Percentiles rank a stretch among this genome's conserved stretches.
Evolutionary conservation across 64 coral and sea anemone genomes (phyloP).

Genomic region (Montipora foliosa): DNA sequence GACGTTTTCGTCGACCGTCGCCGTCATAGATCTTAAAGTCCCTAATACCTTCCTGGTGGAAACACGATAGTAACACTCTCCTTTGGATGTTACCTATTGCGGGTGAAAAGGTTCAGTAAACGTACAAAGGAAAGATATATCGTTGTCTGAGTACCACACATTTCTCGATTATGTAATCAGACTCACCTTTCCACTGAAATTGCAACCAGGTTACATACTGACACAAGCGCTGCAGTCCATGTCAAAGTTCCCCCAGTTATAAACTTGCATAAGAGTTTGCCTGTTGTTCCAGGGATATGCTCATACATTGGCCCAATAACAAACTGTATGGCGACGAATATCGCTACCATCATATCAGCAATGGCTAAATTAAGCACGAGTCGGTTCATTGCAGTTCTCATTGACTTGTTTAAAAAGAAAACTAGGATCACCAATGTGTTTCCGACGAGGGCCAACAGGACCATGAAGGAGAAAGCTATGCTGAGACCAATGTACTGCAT

Average conservation of each 20-base stretch:
- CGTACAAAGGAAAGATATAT: too few relatives aligned
- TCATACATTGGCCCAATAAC: not conserved
- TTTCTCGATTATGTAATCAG: too few relatives aligned
- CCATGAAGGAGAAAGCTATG: slow-evolving; percentile 14
- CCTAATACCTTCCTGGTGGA: too few relatives aligned
- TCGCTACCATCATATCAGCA: slow-evolving; percentile 23
- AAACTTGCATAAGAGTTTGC: slow-evolving; percentile 5
- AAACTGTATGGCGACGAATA: slow-evolving; percentile 31
- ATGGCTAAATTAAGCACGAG: slow-evolving; percentile 31
- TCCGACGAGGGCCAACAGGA: slow-evolving; percentile 15
- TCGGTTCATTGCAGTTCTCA: slow-evolving; percentile 20
- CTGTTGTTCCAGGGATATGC: slow-evolving; percentile 8
- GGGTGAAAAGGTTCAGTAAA: not conserved
- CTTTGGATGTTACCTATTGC: not conserved
- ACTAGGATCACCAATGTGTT: slow-evolving; percentile 34
- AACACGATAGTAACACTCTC: not conserved
- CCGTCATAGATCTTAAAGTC: too few relatives aligned
- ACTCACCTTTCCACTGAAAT: slow-evolving; percentile 29
- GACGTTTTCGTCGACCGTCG: too few relatives aligned
- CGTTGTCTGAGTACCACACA: too few relatives aligned
- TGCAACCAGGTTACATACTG: slow-evolving; percentile 20
- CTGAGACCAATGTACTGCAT: slow-evolving; percentile 8
- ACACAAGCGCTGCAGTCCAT: slow-evolving; percentile 22
- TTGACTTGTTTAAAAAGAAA: slow-evolving; percentile 24
- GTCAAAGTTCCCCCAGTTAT: slow-evolving; percentile 17